These are phyloP conservation scores for Tenebrosternarchus preto DNA, from an alignment of 2,113 vertebrate species.

Conservation along the genomic window DNA sequence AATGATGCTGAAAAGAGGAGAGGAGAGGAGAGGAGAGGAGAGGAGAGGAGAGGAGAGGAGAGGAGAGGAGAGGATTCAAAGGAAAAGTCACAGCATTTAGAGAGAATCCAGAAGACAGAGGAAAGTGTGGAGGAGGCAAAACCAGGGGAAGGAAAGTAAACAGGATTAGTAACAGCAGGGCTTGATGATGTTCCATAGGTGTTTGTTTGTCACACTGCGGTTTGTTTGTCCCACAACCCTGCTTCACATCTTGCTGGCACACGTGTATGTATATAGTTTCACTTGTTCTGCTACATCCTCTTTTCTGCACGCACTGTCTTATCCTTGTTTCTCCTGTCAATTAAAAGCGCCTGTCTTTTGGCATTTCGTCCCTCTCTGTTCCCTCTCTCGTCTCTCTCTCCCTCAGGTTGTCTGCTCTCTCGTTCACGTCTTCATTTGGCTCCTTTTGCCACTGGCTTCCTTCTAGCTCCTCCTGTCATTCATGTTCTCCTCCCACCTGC, in stretches of 20 bases:
- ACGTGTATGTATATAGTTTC: background rate
- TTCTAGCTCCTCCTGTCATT: constrained; percentile 24
- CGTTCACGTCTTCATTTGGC: constrained; percentile 29
- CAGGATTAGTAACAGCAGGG: constrained; percentile 53
- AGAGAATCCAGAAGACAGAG: constrained; percentile 22
- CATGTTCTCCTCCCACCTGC: constrained; percentile 35
- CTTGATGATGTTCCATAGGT: constrained; percentile 42
- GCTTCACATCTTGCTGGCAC: background rate
- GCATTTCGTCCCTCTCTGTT: constrained; percentile 26
- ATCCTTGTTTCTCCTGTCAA: constrained; percentile 3
- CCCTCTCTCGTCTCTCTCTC: background rate
- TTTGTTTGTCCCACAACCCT: constrained; percentile 43
- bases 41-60: background rate
- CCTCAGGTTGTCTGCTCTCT: constrained; percentile 4
- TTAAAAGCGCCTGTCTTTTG: constrained; percentile 20
- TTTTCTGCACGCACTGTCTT: background rate
- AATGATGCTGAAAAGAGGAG: constrained; percentile 79
- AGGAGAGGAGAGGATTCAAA: background rate
- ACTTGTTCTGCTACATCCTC: background rate
- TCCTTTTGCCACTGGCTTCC: constrained; percentile 1
- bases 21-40: constrained; percentile 11
- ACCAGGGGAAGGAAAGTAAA: constrained; percentile 36
- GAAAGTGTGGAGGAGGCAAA: constrained; percentile 26
- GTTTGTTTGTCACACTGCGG: constrained; percentile 32
- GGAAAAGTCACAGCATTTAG: constrained; percentile 3